Base-by-base conservation (phyloP, 2,888 invertebrate species). In the Lasioglossum malachurum region DNA sequence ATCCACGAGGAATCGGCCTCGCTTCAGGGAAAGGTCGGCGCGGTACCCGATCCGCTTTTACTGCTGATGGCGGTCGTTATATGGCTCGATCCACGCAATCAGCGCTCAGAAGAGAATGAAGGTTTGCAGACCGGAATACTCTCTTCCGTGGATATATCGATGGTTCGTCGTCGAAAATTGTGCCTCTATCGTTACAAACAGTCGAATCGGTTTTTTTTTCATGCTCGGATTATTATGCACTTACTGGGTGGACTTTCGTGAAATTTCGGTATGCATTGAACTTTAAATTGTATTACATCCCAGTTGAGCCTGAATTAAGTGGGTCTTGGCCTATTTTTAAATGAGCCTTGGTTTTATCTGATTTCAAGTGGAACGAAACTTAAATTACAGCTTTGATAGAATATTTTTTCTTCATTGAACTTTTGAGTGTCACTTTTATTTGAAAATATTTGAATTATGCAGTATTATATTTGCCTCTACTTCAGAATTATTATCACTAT, bases 1-100 rank as follows among this genome's bases (percentile, higher is more conserved):
- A 31, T 84, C 49, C 76, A 73, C 31, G 69, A 19, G 19, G n/a
- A 49, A 57, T 57, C 31, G 27, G 8, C 16, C 64, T n/a, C 35
- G 35, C 69, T 69, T n/a, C 31, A 31, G 27, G 31, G 64, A 19
- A 19, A 31, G 8, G 31, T 31, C 57, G n/a, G n/a, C 4, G 57
- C 57, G n/a, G n/a, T 3, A n/a, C n/a, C 57, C 57, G 57, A 57
- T 57, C 57, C 57, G 64, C 64, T 64, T 64, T 64, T 31, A 64
- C 19, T 35, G 64, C 64, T 64, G 64, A 64, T 64, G 19, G n/a
- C 31, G 19, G 64, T 31, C 31, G 64, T 64, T 35, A 19, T 12
- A n/a, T 12, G 23, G 57, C 12, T 57, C 57, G 57, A 57, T 57
- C 57, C 57, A 12, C 12, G n/a, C 57, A 57, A 57, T n/a, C n/a